Evolutionary conservation across 2,797 vertebrate species (phyloP).

Genomic region (Enteromius radiatus): DNA sequence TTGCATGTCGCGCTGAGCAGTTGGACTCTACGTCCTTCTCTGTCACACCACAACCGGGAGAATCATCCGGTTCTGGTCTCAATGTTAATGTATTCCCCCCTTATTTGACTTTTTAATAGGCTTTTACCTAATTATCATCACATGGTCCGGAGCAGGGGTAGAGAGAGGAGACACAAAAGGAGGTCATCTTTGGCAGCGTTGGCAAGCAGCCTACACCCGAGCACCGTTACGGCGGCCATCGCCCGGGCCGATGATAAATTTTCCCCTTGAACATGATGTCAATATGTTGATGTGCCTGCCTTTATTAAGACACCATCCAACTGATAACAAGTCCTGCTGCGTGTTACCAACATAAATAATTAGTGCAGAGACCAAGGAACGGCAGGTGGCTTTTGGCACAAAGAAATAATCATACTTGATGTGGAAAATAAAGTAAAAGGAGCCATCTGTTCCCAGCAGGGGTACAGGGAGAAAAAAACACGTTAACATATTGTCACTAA

Average conservation of each 20-base stretch:
- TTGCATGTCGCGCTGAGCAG: conserved; percentile 47
- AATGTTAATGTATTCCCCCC: conserved; percentile 97
- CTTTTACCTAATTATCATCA: conserved; percentile 94
- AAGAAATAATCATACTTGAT: conserved; percentile 99
- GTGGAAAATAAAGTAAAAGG: conserved; percentile 99
- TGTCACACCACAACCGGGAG: conserved; percentile 64
- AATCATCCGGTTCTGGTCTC: conserved; percentile 76
- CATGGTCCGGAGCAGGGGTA: conserved; percentile 83
- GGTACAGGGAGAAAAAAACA: conserved; percentile 92
- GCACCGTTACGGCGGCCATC: conserved; percentile 68
- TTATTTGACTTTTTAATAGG: conserved; percentile 97
- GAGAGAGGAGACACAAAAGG: conserved; percentile 82
- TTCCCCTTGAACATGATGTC: conserved; percentile 98
- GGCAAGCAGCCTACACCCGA: conserved; percentile 81
- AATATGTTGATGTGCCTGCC: conserved; percentile 98
- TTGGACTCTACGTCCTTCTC: conserved; percentile 71
- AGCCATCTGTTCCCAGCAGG: conserved; percentile 99
- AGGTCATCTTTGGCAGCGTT: conserved; percentile 81
- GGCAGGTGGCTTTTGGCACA: conserved; percentile 99
- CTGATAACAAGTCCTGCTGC: conserved; percentile 99
- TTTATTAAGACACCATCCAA: conserved; percentile 99
- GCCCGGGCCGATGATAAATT: conserved; percentile 79
- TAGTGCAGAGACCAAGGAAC: conserved; percentile 95
- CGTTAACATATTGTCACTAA: conserved; percentile 99
- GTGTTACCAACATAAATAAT: conserved; percentile 99